Evolutionary conservation across 2,113 vertebrate genomes (phyloP).

Genomic region (Diadophis punctatus): DNA sequence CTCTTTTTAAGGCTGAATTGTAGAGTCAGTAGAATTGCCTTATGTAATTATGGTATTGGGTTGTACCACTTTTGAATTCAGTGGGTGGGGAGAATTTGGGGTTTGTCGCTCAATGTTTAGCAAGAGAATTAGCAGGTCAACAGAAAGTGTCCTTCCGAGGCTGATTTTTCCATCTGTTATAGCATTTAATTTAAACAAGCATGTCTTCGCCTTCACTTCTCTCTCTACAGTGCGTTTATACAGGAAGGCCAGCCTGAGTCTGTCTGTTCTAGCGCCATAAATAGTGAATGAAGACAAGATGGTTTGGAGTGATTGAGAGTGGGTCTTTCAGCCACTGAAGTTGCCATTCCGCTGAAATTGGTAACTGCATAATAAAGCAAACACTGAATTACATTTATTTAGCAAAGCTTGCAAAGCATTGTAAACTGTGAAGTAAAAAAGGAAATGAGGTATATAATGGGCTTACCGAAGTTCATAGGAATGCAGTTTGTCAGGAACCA

Average conservation of each 20-base stretch:
- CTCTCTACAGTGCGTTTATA: not conserved
- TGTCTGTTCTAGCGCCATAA: not conserved
- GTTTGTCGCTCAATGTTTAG: not conserved
- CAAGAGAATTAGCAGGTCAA: not conserved
- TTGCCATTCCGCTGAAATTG: conserved; percentile 11
- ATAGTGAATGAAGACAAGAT: not conserved
- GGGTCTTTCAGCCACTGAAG: not conserved
- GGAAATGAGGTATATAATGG: not conserved
- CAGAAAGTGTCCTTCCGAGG: not conserved
- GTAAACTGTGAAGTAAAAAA: not conserved
- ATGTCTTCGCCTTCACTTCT: not conserved
- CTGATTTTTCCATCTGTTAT: not conserved
- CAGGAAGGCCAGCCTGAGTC: not conserved
- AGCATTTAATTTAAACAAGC: not conserved
- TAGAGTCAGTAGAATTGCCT: not conserved
- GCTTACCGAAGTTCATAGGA: not conserved
- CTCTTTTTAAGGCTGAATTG: not conserved
- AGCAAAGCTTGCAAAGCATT: not conserved
- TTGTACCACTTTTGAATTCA: not conserved
- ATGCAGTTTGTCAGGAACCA: conserved; percentile 13
- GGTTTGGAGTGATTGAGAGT: not conserved
- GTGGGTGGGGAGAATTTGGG: not conserved
- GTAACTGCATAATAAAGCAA: conserved; percentile 9
- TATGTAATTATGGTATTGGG: not conserved
- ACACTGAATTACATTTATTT: conserved; percentile 13